Conservation (phyloP, 2,888 invertebrate species). For the Lasius fuliginosus region DNA sequence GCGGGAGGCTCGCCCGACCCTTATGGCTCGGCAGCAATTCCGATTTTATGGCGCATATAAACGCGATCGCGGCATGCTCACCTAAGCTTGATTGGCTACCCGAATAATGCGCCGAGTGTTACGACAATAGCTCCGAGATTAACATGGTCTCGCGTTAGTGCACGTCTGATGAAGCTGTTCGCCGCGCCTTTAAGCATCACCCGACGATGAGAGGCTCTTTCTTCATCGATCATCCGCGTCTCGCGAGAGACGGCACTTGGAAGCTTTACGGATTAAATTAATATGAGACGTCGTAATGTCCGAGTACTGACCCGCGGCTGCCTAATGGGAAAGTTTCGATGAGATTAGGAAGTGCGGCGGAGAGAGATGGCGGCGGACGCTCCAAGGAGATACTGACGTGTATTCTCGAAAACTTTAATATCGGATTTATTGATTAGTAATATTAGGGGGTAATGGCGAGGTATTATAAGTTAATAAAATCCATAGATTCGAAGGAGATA, state of each 20-base stretch:
- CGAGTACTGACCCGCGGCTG: conserved; percentile 48
- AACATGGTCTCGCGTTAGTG: conserved; percentile 67
- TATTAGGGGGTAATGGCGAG: conserved; percentile 19
- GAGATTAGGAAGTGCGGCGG: conserved; percentile 11
- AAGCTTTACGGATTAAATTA: conserved; percentile 35
- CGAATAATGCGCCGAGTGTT: conserved; percentile 75
- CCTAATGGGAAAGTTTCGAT: conserved; percentile 49
- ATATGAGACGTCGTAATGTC: conserved; percentile 41
- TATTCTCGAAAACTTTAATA: conserved; percentile 48
- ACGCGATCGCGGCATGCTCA: conserved; percentile 75
- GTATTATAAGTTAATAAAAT: conserved; percentile 22
- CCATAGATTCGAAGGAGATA: conserved; percentile 1
- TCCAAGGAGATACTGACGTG: conserved; percentile 20
- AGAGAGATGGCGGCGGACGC: neutral
- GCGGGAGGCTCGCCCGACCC: conserved; percentile 45
- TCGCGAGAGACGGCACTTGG: conserved; percentile 19
- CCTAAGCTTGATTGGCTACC: conserved; percentile 79
- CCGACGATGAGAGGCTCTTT: conserved; percentile 41
- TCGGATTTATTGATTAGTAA: conserved; percentile 43
- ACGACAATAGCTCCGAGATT: conserved; percentile 75
- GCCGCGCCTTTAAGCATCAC: conserved; percentile 39
- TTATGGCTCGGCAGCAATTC: conserved; percentile 70
- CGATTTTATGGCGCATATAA: conserved; percentile 81
- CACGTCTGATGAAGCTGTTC: conserved; percentile 30
- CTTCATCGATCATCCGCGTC: conserved; percentile 35